Base-by-base conservation (phyloP, 2,113 vertebrate species). In the Chroicocephalus ridibundus region DNA sequence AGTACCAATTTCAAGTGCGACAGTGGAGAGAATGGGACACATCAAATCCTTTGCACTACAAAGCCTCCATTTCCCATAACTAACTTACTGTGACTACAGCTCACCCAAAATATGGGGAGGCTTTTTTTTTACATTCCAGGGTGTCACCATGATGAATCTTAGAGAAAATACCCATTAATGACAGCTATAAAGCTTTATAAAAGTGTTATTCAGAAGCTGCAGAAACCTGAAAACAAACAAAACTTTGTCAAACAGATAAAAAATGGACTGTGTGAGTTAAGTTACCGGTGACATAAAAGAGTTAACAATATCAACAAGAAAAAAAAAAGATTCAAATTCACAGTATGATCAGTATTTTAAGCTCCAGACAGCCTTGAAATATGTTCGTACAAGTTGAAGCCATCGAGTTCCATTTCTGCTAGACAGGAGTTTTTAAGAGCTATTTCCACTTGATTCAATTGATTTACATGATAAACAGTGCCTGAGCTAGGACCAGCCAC, bases 401-500 rank as follows among this genome's bases (percentile, higher is more conserved):
- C 82, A 93, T 92, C 92, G 93, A 90, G 91, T 90, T 91, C 65
- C 77, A 91, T 93, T 97, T 95, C 83, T 93, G 47, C 52, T 87
- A 97, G 87, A 95, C 90, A 84, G 93, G 72, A 90, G 64, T 64
- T 91, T 92, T 87, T 55, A 79, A 76, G 82, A 93, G 32, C 60
- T 91, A 82, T 95, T 98, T 93, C 81, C 69, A 89, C 71, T 93
- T 68, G 54, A 90, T 97, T 93, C 90, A 85, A 84, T 81, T 89
- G 92, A 93, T 93, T 95, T 96, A 90, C 55, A 79, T 81, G 75
- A 88, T 93, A 94, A 96, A 95, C 57, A 93, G 65, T 44, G 61
- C 81, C 77, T 88, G 61, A 93, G 40, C 55, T 52, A 78, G 34
- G 60, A 82, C 66, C 57, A 90, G 72, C 29, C 49, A 55, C 79